Conservation (phyloP, 2,113 vertebrate genomes). For the Piliocolobus tephrosceles region DNA sequence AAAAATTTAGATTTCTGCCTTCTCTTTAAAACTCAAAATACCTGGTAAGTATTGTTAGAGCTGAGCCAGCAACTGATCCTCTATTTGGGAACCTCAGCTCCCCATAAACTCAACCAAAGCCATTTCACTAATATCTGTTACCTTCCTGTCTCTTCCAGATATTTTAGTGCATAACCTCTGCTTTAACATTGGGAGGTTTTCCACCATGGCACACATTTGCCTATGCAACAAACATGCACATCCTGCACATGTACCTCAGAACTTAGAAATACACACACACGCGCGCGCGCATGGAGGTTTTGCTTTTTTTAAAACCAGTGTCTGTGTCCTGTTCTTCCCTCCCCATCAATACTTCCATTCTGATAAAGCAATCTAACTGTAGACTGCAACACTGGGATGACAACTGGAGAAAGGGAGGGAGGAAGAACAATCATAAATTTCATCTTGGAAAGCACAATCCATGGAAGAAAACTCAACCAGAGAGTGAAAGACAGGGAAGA, state of each 20-base stretch:
- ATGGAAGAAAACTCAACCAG: background rate
- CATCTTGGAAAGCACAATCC: background rate
- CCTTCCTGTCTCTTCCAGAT: background rate
- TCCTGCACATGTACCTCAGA: too few species aligned
- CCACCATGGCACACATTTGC: too few species aligned
- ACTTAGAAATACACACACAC: too few species aligned
- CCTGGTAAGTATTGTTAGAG: background rate
- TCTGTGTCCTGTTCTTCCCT: background rate
- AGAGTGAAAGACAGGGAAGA: background rate
- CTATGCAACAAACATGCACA: too few species aligned
- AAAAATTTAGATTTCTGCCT: background rate
- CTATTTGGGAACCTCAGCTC: background rate
- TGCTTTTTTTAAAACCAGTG: background rate
- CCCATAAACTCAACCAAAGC: background rate
- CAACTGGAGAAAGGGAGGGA: background rate
- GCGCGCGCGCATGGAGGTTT: rapidly evolving
- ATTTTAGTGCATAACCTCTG: rapidly evolving
- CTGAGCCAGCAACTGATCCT: background rate
- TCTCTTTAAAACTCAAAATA: background rate
- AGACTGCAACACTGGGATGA: background rate
- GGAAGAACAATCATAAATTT: background rate
- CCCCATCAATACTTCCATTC: background rate
- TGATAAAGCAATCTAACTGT: background rate
- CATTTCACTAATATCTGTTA: background rate
- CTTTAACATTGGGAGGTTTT: background rate